Conservation (phyloP, 2,888 invertebrate species). For the Meganola albula region DNA sequence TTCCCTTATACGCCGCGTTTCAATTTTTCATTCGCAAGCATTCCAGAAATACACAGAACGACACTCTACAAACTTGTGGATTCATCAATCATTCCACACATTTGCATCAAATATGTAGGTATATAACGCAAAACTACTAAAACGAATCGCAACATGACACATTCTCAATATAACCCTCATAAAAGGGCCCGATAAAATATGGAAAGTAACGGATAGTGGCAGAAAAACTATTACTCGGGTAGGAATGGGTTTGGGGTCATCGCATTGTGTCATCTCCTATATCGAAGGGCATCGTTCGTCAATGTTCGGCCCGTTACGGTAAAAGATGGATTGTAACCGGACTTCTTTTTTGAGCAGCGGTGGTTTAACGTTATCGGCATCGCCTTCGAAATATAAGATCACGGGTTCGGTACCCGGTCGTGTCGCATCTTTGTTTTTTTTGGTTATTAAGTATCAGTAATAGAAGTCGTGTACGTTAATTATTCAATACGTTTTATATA, state of each 20-base stretch:
- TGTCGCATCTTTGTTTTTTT: too few relatives aligned
- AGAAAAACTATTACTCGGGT: constrained; percentile 57
- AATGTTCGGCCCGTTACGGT: constrained; percentile 38
- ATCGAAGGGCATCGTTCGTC: constrained; percentile 61
- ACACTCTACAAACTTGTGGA: too few relatives aligned
- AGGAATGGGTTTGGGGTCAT: constrained; percentile 65
- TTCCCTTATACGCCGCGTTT: too few relatives aligned
- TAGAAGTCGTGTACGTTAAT: too few relatives aligned
- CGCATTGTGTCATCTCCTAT: constrained; percentile 67
- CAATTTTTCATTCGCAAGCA: too few relatives aligned
- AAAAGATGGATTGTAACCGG: constrained; percentile 51
- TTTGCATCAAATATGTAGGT: constrained; percentile 62
- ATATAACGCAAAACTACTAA: constrained; percentile 37
- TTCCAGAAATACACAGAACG: too few relatives aligned
- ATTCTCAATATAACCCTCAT: constrained; percentile 61
- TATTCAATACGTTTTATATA: too few relatives aligned
- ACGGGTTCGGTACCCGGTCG: too few relatives aligned
- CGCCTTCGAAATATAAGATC: too few relatives aligned
- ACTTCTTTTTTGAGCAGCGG: too few relatives aligned
- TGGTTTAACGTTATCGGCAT: too few relatives aligned
- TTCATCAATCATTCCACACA: constrained; percentile 62
- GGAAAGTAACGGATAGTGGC: constrained; percentile 52
- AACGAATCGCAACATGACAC: constrained; percentile 54
- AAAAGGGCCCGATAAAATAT: constrained; percentile 63
- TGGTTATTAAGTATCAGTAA: too few relatives aligned